Conservation (phyloP, 2,797 vertebrate genomes). For the Tiaroga cobitis region DNA sequence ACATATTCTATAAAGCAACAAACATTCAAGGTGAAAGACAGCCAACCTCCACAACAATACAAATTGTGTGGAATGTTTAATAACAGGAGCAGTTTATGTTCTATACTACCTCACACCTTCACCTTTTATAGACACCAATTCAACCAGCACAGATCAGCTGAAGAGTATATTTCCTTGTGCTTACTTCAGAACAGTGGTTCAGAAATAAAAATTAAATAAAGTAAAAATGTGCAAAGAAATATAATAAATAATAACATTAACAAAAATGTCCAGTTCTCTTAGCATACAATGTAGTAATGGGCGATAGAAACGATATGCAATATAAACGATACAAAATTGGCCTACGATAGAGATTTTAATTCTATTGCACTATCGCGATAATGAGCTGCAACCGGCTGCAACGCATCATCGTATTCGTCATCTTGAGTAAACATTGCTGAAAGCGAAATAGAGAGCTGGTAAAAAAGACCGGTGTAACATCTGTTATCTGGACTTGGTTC, state of each 20-base stretch:
- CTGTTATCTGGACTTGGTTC: too few species aligned
- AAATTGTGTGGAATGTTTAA: slow-evolving; percentile 3
- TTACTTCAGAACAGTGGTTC: neutral
- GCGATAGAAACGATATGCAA: too few species aligned
- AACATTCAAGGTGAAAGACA: slow-evolving; percentile 1
- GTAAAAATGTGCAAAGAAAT: neutral
- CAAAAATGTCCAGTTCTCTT: neutral
- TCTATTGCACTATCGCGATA: too few species aligned
- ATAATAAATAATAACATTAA: neutral
- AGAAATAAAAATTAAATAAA: neutral
- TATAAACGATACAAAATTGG: too few species aligned
- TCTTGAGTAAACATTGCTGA: too few species aligned
- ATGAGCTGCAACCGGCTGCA: too few species aligned
- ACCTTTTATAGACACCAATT: neutral
- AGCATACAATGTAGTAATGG: neutral
- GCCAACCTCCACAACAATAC: neutral
- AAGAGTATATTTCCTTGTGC: neutral
- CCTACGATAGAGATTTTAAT: too few species aligned
- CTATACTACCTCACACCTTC: neutral
- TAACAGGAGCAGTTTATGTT: neutral
- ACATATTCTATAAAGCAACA: neutral
- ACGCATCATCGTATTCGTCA: too few species aligned
- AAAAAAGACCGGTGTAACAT: too few species aligned
- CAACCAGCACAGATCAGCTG: neutral
- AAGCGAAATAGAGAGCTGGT: too few species aligned